These are phyloP conservation scores for Drosophila kanekoi DNA, from an alignment of 2,888 invertebrate species.

Conservation along the genomic window DNA sequence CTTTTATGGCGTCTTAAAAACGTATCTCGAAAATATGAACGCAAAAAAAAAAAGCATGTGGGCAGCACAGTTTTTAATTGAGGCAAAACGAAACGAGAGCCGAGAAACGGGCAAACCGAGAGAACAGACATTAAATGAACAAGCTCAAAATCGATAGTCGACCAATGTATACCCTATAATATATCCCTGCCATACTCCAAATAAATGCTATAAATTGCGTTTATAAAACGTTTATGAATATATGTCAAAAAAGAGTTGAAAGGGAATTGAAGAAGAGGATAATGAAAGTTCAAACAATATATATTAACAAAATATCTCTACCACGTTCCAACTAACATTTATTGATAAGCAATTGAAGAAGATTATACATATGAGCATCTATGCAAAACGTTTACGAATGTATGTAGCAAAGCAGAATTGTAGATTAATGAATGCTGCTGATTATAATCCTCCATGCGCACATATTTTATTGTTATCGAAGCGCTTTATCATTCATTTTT, in stretches of 20 bases:
- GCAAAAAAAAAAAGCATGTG: constrained; percentile 46
- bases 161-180: neutral
- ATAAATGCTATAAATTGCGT: too few species aligned
- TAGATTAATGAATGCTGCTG: too few species aligned
- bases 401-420: too few species aligned
- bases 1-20: constrained; percentile 80
- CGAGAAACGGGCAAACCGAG: constrained; percentile 33
- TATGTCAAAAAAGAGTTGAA: neutral
- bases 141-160: neutral
- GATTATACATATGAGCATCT: neutral
- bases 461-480: neutral
- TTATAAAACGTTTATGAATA: neutral
- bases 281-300: neutral
- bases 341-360: neutral
- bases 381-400: neutral
- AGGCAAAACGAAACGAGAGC: constrained; percentile 47
- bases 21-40: constrained; percentile 64
- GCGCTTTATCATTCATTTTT: neutral
- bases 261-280: neutral
- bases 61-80: constrained; percentile 55
- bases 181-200: too few species aligned
- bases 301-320: neutral
- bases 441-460: too few species aligned
- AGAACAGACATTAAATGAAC: constrained; percentile 16
- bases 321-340: neutral